These are phyloP conservation scores for Gallinago jamesoni DNA, from an alignment of 2,113 vertebrate species.

Conservation along the genomic window DNA sequence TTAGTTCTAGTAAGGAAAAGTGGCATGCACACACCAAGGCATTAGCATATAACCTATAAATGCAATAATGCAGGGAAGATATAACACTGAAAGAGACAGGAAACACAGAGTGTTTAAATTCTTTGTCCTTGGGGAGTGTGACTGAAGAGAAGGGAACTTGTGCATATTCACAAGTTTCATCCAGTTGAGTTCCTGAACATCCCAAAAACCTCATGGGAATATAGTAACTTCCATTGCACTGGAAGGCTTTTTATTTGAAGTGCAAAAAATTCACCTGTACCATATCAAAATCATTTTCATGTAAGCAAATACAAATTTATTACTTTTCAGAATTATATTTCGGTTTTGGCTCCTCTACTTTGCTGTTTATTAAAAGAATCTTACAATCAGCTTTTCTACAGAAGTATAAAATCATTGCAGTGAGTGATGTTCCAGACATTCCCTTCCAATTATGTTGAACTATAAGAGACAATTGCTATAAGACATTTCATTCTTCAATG, in stretches of 20 bases:
- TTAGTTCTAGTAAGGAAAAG: neutral
- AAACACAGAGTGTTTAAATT: neutral
- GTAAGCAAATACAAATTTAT: neutral
- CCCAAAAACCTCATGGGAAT: neutral
- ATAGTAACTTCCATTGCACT: neutral
- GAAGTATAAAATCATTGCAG: neutral
- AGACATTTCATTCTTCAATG: conserved; percentile 28
- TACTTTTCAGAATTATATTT: neutral
- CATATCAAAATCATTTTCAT: neutral
- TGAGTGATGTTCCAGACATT: neutral
- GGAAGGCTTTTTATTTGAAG: neutral
- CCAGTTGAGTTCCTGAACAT: neutral
- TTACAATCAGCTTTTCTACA: neutral
- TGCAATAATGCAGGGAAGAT: neutral
- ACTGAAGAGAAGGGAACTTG: neutral
- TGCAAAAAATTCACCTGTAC: neutral
- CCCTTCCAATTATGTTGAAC: neutral
- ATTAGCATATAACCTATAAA: neutral
- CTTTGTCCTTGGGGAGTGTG: neutral
- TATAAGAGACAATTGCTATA: neutral
- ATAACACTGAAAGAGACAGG: neutral
- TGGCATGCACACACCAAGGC: too few relatives aligned
- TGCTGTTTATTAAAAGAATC: neutral
- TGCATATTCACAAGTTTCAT: neutral
- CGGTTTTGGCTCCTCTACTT: neutral